phyloP scores from a whole-genome alignment of 53 echinoderm and acorn worm species.

The Patiria pectinifera region DNA sequence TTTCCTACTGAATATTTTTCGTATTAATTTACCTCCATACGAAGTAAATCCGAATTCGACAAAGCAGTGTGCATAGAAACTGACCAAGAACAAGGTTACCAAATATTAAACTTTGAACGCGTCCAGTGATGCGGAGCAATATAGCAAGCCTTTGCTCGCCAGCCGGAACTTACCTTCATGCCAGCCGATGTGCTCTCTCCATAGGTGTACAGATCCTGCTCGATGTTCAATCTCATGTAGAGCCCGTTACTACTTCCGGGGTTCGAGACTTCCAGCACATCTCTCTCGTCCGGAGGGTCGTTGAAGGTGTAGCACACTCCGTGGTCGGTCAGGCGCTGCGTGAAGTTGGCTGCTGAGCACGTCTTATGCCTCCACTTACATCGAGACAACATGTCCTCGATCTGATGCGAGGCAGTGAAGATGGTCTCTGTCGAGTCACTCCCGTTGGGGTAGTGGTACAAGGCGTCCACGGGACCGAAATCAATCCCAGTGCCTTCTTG shows the following conservation, averaged over 20 bases:
- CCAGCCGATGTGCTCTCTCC: slow-evolving; percentile 60
- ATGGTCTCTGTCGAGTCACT: slow-evolving; percentile 4
- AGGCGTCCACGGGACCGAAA: slow-evolving; percentile 7
- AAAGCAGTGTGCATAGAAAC: too few relatives aligned
- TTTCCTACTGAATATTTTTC: too few relatives aligned
- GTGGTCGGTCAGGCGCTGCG: slow-evolving; percentile 48
- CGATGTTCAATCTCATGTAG: slow-evolving; percentile 44
- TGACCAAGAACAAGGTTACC: too few relatives aligned
- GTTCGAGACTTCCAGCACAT: neutral
- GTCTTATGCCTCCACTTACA: slow-evolving; percentile 49
- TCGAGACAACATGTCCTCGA: slow-evolving; percentile 58
- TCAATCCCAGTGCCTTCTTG: neutral
- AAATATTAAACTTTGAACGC: too few relatives aligned
- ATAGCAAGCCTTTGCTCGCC: neutral
- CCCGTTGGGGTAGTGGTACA: slow-evolving; percentile 11
- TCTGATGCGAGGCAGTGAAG: slow-evolving; percentile 40
- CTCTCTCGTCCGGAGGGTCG: neutral
- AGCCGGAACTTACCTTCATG: slow-evolving; percentile 30
- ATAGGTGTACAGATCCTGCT: slow-evolving; percentile 65
- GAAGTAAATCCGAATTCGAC: too few relatives aligned
- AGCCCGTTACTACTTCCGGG: slow-evolving; percentile 50
- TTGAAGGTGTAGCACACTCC: slow-evolving; percentile 81
- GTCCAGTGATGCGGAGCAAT: too few relatives aligned
- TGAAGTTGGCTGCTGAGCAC: slow-evolving; percentile 66
- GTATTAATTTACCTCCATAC: too few relatives aligned